Base-by-base conservation (phyloP, 2,113 vertebrate genomes). In the Rhipidura dahli region DNA sequence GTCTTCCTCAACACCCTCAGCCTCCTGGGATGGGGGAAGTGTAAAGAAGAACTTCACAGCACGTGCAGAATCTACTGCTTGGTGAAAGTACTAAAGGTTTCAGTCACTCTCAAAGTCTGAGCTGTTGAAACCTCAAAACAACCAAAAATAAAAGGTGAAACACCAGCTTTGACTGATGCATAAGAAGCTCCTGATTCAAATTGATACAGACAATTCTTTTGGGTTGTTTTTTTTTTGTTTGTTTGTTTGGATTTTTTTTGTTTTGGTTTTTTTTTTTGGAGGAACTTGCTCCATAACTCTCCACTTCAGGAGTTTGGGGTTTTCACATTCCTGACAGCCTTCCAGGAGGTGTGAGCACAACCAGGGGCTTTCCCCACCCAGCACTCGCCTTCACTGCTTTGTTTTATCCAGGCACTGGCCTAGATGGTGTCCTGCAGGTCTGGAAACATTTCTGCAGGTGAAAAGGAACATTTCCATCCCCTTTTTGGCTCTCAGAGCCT, bases 321-420 rank as follows among this genome's bases (percentile, higher is more conserved):
- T 87, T 83, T 40, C 27, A 50, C 37, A 11, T 40, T 56, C 61
- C 20, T 64, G 70, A 71, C 10, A 92, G 5, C 44, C 13, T 37
- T 18, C 39, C 66, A 7, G 83, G 66, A 12, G 4, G 12, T 4
- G 27, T 22, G 39, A 57, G 68, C 53, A 12, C 57, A 77, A 24
- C 27, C 11, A 6, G 23, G 69, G 49, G 14, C 33, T 59, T 63
- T 45, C 50, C 81, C 30, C 35, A 9, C 28, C 37, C 86, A 33
- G 3, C 35, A 17, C 31, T 6, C 1, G 0, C 0, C 42, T 10
- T 50, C 31, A 5, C 24, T 10, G 28, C 31, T 6, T 3, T 11
- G 3, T 2, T 24, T 45, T 3, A 22, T 7, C 28, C 78, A 26
- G 42, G 15, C 14, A 23, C 40, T 3, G 14, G 57, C 3, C 3